Evolutionary conservation across 1,140 invertebrate species (phyloP).

Genomic region (Apocrypta bakeri): DNA sequence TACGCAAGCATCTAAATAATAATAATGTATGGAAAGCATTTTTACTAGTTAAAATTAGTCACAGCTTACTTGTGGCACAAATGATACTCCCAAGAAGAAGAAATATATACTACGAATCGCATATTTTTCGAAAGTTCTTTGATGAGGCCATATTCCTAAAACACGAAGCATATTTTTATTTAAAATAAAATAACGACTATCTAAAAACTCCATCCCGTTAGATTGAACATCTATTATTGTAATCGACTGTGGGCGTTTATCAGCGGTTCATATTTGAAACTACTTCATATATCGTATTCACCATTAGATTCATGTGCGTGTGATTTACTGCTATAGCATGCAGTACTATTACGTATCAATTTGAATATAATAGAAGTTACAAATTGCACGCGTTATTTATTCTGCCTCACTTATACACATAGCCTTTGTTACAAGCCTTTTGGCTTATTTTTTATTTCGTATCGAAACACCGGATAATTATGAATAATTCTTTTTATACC

Average conservation of each 20-base stretch:
- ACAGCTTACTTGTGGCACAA: not conserved
- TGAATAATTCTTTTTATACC: not conserved
- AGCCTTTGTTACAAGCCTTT: not conserved
- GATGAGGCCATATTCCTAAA: constrained; percentile 14
- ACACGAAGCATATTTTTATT: constrained; percentile 1
- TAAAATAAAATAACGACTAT: constrained; percentile 13
- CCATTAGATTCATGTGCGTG: not conserved
- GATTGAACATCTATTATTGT: not conserved
- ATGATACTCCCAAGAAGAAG: not conserved
- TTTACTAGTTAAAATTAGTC: no score
- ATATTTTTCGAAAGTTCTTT: not conserved
- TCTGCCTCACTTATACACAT: not conserved
- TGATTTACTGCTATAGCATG: not conserved
- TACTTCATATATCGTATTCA: not conserved
- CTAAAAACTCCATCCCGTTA: not conserved
- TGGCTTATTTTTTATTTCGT: not conserved
- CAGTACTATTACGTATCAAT: not conserved
- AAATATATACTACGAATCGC: no score
- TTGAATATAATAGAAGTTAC: not conserved
- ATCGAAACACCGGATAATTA: not conserved
- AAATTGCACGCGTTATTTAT: not conserved
- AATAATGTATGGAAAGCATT: not conserved
- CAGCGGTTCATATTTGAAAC: not conserved
- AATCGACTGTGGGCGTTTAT: not conserved
- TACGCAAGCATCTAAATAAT: no score